These are phyloP conservation scores for Falcunculus frontatus DNA, from an alignment of 2,113 vertebrate species.

Conservation along the genomic window DNA sequence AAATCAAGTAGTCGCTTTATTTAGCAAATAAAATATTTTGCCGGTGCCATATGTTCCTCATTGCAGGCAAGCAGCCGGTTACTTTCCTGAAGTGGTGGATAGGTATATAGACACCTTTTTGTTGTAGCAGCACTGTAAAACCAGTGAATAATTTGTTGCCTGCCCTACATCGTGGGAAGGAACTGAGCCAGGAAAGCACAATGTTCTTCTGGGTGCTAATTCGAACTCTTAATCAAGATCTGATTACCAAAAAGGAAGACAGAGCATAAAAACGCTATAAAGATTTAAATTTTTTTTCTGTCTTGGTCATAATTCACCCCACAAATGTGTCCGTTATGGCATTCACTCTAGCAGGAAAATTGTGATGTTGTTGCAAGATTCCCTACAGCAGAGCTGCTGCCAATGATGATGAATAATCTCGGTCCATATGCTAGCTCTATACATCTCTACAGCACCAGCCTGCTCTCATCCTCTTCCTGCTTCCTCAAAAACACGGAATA, in stretches of 20 bases:
- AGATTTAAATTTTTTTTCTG: conserved; percentile 47
- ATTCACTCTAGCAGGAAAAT: conserved; percentile 42
- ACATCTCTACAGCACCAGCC: background rate
- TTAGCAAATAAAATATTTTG: background rate
- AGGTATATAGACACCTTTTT: background rate
- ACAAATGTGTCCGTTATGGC: conserved; percentile 33
- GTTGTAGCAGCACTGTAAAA: background rate
- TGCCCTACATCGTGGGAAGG: background rate
- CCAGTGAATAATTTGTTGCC: background rate
- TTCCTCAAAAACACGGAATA: conserved; percentile 4
- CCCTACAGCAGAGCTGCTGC: conserved; percentile 9
- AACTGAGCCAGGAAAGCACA: conserved; percentile 39
- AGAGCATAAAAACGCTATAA: conserved; percentile 57
- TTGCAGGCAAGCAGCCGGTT: background rate
- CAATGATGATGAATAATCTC: conserved; percentile 24
- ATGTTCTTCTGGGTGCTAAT: conserved; percentile 55
- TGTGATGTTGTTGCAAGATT: conserved; percentile 38
- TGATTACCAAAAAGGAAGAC: conserved; percentile 56
- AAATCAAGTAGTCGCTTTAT: background rate
- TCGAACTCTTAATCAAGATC: conserved; percentile 60
- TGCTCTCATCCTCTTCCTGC: conserved; percentile 1
- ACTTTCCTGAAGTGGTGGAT: background rate
- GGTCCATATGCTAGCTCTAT: background rate
- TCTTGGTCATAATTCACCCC: conserved; percentile 18
- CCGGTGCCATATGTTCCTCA: background rate